Evolutionary conservation across 2,888 invertebrate genomes (phyloP).

Genomic region (Drosophila suboccidentalis): DNA sequence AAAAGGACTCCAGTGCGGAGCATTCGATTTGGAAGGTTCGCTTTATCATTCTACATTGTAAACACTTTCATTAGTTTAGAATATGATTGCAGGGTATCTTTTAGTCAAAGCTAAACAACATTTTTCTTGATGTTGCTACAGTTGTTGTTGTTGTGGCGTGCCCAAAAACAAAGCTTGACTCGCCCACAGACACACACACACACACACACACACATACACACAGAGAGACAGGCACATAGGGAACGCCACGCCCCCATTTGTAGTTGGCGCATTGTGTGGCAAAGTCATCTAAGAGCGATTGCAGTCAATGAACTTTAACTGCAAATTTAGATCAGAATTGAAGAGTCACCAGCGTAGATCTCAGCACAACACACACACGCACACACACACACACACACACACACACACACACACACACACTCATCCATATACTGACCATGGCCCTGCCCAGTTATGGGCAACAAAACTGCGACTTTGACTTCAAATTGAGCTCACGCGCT

Average conservation of each 20-base stretch:
- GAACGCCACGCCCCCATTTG: conserved; percentile 14
- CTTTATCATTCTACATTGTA: too few species aligned
- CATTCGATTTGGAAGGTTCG: too few species aligned
- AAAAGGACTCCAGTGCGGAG: too few species aligned
- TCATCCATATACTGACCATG: conserved; percentile 35
- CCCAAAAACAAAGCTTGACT: conserved; percentile 23
- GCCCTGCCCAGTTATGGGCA: conserved; percentile 37
- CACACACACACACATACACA: background rate
- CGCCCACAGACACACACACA: conserved; percentile 15
- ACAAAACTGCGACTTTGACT: conserved; percentile 39
- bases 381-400: conserved; percentile 2
- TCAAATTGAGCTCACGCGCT: conserved; percentile 10
- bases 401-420: conserved; percentile 6
- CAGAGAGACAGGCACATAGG: background rate
- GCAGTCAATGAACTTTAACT: conserved; percentile 46
- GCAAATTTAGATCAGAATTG: conserved; percentile 45
- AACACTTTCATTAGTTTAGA: background rate
- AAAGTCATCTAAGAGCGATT: conserved; percentile 20
- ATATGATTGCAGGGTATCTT: background rate
- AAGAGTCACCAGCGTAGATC: conserved; percentile 19
- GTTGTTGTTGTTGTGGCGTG: conserved; percentile 13
- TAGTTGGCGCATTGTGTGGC: conserved; percentile 29
- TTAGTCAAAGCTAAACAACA: background rate
- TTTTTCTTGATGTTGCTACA: background rate
- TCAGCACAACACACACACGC: background rate